A percentile compares a stretch with the other conserved stretches of the same genome.
These are phyloP conservation scores for Daktulosphaira vitifoliae DNA, from an alignment of 1,140 invertebrate species.

Conservation along the genomic window DNA sequence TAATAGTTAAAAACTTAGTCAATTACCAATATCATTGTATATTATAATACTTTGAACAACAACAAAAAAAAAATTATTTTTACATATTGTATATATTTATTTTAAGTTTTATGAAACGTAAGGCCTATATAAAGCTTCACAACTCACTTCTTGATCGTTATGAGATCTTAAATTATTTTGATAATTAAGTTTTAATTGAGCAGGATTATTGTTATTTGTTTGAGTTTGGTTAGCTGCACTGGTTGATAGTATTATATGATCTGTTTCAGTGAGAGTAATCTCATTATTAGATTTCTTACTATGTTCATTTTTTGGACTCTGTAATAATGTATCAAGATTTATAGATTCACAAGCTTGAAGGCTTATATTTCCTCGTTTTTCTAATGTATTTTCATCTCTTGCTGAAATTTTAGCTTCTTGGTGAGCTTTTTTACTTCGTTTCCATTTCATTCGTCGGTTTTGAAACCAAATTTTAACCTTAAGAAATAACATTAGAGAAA, in stretches of 20 bases:
- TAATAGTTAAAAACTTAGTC: too few relatives aligned
- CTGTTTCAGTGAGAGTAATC: not conserved
- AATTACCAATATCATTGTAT: too few relatives aligned
- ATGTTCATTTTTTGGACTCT: not conserved
- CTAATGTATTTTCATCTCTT: conserved; percentile 30
- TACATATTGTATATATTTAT: too few relatives aligned
- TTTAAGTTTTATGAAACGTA: conserved; percentile 29
- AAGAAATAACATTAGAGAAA: conserved; percentile 38
- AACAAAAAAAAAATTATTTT: too few relatives aligned
- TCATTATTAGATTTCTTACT: not conserved
- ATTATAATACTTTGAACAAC: too few relatives aligned
- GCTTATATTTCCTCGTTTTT: conserved; percentile 17
- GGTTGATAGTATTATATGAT: not conserved
- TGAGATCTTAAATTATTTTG: not conserved
- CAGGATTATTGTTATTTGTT: not conserved
- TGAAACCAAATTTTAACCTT: conserved; percentile 97
- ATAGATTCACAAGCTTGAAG: not conserved
- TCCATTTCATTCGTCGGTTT: conserved; percentile 93
- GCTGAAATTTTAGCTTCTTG: conserved; percentile 53
- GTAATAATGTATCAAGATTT: not conserved
- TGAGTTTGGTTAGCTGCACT: not conserved
- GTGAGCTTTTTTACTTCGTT: conserved; percentile 86
- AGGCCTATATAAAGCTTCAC: conserved; percentile 11
- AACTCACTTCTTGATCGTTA: conserved; percentile 9
- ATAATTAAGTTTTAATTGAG: conserved; percentile 17